Evolutionary conservation across 2,797 vertebrate genomes (phyloP), one percentile per base, ranked within the genome.

Genomic region (Poeciliopsis paucimaculata): DNA sequence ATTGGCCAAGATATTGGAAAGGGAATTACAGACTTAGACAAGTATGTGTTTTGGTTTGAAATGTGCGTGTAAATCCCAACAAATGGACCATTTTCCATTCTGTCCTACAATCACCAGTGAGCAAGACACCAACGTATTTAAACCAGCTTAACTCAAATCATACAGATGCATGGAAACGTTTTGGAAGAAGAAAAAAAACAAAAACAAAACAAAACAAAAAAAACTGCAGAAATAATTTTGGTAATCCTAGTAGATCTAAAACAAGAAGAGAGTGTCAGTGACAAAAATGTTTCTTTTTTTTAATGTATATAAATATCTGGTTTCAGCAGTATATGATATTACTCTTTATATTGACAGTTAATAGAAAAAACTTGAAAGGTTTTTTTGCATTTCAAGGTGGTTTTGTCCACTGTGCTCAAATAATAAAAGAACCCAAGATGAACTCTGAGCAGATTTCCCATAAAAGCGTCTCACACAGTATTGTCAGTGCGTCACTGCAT

Each of bases 401-500:
- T 57, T 60, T 73, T 78, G 41, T 75, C 51, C 41, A 71, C 10
- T 39, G 41, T 71, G 45, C 45, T 39, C 5, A 36, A 77, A 76
- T 28, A 84, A 66, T 26, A 55, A 78, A 87, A 75, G 0, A 83
- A 78, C 72, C 53, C 75, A 53, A 84, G 80, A 80, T 36, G 34
- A 0, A 16, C 36, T 78, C 82, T 76, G 75, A 73, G 77, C 82
- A 71, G 77, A 89, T 81, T 84, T 87, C 81, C 82, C 86, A 73
- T 55, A 66, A 31, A 51, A 68, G 82, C 47, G 16, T 51, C 81
- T 83, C 77, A 72, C 82, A 89, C 83, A 78, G 77, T 88, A 72
- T 77, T 46, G 64, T 93, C 91, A 93, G 90, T 94, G 94, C 88
- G 89, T 90, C 18, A 89, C 89, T 90, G 94, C 91, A 78, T 8